Evolutionary conservation across 1,140 invertebrate genomes (phyloP), one percentile per base, ranked within the genome.

Genomic region (Heliothis virescens): DNA sequence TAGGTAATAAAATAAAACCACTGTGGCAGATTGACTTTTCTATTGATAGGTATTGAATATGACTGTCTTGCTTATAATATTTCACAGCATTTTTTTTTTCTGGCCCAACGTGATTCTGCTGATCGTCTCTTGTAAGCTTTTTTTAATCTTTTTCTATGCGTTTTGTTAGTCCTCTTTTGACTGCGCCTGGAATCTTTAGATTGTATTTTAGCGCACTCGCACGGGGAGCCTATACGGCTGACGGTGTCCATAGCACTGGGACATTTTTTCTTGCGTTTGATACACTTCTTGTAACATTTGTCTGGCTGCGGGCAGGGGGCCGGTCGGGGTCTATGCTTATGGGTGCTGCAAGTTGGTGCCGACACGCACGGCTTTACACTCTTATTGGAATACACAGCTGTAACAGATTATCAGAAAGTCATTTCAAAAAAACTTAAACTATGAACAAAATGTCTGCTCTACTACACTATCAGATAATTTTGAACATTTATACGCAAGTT

Each of bases 311-410:
- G 87, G 71, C 92, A 92, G 0, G 91, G 90, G 11, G 90, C 83
- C n/a, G 89, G 88, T 69, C 88, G 84, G 5, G 90, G 92, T 80
- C 91, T 87, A 60, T 93, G 91, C 55, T 79, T 91, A 75, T 93
- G 91, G 48, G 83, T 85, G 79, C 91, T 92, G 83, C 91, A 92
- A 80, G 91, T 85, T 26, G 91, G 91, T 52, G 86, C 91, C 34
- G 92, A 94, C 79, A 91, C 84, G 77, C 92, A 94, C 71, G 91
- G 89, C 81, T 92, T 92, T 77, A 90, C 50, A 82, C 88, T 88
- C 72, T 89, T 90, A 26, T 71, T 81, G 18, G 88, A 86, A 63
- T 89, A 90, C 16, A 83, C 85, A 81, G 90, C 92, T 93, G 91
- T 69, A 91, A 92, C 55, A 77, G 5, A 41, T 26, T 73, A 73